A percentile compares a stretch with the other conserved stretches of the same genome.
These are phyloP conservation scores for Drosophila nr. fundita DNA, from an alignment of 2,888 invertebrate species.

Conservation along the genomic window DNA sequence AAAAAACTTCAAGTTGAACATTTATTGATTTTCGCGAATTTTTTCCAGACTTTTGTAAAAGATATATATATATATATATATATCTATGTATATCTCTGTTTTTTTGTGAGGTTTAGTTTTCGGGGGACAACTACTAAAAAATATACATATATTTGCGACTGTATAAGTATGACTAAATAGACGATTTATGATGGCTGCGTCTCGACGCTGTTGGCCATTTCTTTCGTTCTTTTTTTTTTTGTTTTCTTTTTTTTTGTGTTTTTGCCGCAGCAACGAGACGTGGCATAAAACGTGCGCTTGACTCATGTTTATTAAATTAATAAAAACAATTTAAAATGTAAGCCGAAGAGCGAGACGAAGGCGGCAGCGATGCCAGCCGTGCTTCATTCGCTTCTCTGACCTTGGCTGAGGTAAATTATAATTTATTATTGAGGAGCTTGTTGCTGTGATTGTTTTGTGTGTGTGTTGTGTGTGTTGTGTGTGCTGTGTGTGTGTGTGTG, in stretches of 20 bases:
- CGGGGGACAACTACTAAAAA: background rate
- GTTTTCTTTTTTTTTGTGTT: background rate
- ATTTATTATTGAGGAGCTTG: background rate
- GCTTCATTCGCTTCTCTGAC: background rate
- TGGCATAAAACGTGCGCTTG: conserved; percentile 32
- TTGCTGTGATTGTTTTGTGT: background rate
- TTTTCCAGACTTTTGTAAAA: background rate
- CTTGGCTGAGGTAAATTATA: conserved; percentile 30
- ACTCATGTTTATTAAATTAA: conserved; percentile 58
- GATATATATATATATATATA: too few relatives aligned
- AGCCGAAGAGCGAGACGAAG: conserved; percentile 6
- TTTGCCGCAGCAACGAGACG: conserved; percentile 1
- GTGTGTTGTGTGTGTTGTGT: background rate
- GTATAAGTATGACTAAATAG: conserved; percentile 18
- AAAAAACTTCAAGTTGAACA: conserved; percentile 63
- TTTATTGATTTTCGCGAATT: conserved; percentile 58
- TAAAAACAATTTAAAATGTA: conserved; percentile 45
- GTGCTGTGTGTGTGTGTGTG: background rate
- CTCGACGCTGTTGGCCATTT: conserved; percentile 33
- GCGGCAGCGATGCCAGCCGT: conserved; percentile 18
- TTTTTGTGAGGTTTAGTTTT: conserved; percentile 7
- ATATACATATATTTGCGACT: background rate
- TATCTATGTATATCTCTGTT: background rate
- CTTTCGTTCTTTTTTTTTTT: background rate
- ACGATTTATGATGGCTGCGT: conserved; percentile 19